These are phyloP conservation scores for Eremophila alpestris DNA, from an alignment of 2,797 vertebrate species.

Conservation along the genomic window DNA sequence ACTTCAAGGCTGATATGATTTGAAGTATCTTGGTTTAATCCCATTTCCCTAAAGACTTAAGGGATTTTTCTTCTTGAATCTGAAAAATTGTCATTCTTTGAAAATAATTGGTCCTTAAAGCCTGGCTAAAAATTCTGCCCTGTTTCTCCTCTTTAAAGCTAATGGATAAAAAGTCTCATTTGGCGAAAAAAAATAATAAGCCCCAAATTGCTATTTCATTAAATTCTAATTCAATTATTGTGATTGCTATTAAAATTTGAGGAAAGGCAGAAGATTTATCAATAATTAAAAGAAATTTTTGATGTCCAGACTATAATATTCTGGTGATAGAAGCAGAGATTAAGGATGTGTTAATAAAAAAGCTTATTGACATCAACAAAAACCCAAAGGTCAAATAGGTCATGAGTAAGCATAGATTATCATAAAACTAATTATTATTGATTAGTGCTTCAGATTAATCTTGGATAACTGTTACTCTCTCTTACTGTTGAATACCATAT, in stretches of 20 bases:
- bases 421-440: neutral
- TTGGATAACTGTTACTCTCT: neutral
- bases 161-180: neutral
- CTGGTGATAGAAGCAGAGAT: neutral
- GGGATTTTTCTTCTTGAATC: slow-evolving; percentile 10
- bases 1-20: slow-evolving; percentile 9
- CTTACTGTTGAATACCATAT: neutral
- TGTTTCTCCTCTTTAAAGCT: slow-evolving; percentile 2
- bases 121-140: neutral
- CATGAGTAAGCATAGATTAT: neutral
- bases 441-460: neutral
- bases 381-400: neutral
- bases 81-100: slow-evolving; percentile 18
- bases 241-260: slow-evolving; percentile 16
- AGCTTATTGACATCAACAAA: neutral
- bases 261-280: neutral
- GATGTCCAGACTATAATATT: neutral
- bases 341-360: neutral
- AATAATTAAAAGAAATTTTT: neutral
- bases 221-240: neutral
- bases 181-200: neutral
- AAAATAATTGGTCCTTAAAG: slow-evolving; percentile 24
- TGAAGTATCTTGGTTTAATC: slow-evolving; percentile 58
- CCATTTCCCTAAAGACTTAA: slow-evolving; percentile 40
- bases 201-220: neutral